Evolutionary conservation across 2,888 invertebrate genomes (phyloP), one percentile per base, ranked within the genome.

Genomic region (Cephonodes hylas): DNA sequence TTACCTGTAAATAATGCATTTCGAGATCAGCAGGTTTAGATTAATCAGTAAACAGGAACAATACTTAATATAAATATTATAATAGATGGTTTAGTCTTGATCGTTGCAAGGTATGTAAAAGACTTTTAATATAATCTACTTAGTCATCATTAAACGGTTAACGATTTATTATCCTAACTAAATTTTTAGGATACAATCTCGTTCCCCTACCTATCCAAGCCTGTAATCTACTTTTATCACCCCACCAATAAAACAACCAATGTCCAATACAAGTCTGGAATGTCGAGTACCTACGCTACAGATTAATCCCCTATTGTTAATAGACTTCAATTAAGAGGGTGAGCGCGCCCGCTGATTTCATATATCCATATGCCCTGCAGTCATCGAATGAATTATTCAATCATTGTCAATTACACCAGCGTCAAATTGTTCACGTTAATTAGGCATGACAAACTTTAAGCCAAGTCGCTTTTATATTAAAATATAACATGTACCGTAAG

Each of bases 1-100:
- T 93, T 94, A 71, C 93, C 93, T 89, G 88, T 63, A 79, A 84
- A 71, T 60, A 79, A 74, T 3, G 31, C 5, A 34, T 48, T n/a
- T 38, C 1, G 3, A 7, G 18, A 18, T 59, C 18, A 59, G 18
- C 22, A 20, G 8, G 18, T n/a, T n/a, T n/a, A n/a, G n/a, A n/a
- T n/a, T n/a, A n/a, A n/a, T n/a, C n/a, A n/a, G n/a, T n/a, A n/a
- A n/a, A n/a, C n/a, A n/a, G n/a, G n/a, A n/a, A n/a, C n/a, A n/a
- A n/a, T n/a, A n/a, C n/a, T n/a, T n/a, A n/a, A n/a, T n/a, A n/a
- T n/a, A n/a, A n/a, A n/a, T n/a, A n/a, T n/a, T n/a, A n/a, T n/a
- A n/a, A n/a, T n/a, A n/a, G n/a, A n/a, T n/a, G n/a, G n/a, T n/a
- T n/a, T n/a, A n/a, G n/a, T n/a, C n/a, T n/a, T n/a, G n/a, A n/a